A percentile compares a stretch with the other conserved stretches of the same genome.
phyloP scores from a whole-genome alignment of 2,797 vertebrate genomes.

The Margarornis squamiger region DNA sequence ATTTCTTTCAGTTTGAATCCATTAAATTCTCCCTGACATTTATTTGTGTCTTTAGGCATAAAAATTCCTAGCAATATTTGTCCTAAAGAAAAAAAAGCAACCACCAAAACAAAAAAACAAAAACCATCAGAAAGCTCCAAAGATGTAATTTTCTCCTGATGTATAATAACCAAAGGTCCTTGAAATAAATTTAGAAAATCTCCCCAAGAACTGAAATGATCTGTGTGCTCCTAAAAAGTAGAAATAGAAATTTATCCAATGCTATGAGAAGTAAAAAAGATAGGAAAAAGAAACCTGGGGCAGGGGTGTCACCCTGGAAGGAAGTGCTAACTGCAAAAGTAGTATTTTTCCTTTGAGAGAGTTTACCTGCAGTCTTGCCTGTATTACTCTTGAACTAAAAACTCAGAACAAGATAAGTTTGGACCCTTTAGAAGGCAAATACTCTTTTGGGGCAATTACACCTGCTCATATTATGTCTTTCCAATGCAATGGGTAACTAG shows the following conservation, averaged over 20 bases:
- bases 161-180: neutral
- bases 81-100: neutral
- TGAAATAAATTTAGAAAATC: neutral
- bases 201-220: neutral
- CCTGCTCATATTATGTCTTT: neutral
- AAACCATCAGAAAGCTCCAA: neutral
- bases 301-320: neutral
- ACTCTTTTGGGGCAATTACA: neutral
- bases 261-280: neutral
- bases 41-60: neutral
- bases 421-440: neutral
- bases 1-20: neutral
- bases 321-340: neutral
- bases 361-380: neutral
- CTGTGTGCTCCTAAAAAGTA: neutral
- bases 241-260: neutral
- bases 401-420: neutral
- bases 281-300: neutral
- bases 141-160: neutral
- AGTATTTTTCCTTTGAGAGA: neutral
- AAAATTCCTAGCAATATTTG: neutral
- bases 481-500: neutral
- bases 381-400: neutral
- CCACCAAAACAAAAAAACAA: no score
- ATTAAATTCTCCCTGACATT: neutral